Percentiles rank a stretch among this genome's conserved stretches.
These are phyloP conservation scores for Rhamnusium bicolor DNA, from an alignment of 2,888 invertebrate species.

Conservation along the genomic window DNA sequence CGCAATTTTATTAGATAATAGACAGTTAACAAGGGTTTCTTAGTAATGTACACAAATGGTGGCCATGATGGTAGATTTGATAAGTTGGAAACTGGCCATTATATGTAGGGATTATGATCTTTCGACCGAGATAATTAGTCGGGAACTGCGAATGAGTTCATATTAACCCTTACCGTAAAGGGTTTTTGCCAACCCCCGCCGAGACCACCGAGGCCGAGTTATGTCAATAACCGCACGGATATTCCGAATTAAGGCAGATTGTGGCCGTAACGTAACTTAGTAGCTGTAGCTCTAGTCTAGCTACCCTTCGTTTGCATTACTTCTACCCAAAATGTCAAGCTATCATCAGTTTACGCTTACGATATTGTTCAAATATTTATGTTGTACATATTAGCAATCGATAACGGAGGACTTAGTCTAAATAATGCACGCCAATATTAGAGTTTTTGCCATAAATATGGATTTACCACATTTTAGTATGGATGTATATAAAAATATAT, in stretches of 20 bases:
- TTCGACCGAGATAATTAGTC: conserved; percentile 72
- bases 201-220: conserved; percentile 61
- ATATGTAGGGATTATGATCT: conserved; percentile 72
- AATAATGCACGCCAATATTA: neutral
- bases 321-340: conserved; percentile 55
- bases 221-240: conserved; percentile 71
- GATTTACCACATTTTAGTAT: neutral
- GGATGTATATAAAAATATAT: too few relatives aligned
- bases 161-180: conserved; percentile 70
- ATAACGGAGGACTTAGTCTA: neutral
- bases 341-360: conserved; percentile 42
- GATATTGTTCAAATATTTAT: conserved; percentile 18
- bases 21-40: conserved; percentile 61
- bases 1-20: conserved; percentile 65
- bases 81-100: conserved; percentile 71
- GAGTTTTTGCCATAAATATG: neutral
- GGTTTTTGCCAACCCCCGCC: conserved; percentile 58
- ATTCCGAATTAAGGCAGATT: conserved; percentile 71
- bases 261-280: conserved; percentile 51
- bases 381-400: conserved; percentile 18
- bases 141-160: conserved; percentile 70
- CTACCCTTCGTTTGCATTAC: conserved; percentile 60
- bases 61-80: conserved; percentile 71
- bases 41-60: conserved; percentile 67
- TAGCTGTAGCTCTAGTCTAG: conserved; percentile 43